Percentiles rank a stretch among this genome's conserved stretches.
These are phyloP conservation scores for Apus apus DNA, from an alignment of 2,113 vertebrate species.

Conservation along the genomic window DNA sequence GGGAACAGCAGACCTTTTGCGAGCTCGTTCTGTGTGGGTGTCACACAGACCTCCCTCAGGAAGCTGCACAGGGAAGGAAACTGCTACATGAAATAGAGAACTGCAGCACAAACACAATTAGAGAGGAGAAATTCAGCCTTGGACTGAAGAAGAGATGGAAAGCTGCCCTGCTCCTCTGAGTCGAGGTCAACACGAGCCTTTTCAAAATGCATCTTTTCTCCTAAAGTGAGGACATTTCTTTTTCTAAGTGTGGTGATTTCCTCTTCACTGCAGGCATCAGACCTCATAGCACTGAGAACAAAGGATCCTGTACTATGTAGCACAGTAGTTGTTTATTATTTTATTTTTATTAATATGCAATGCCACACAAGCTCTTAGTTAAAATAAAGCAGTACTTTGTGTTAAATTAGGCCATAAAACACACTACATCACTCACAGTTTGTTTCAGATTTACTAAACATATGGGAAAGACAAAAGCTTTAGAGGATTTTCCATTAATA, in stretches of 20 bases:
- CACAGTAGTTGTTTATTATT: conserved; percentile 14
- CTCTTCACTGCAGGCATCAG: background rate
- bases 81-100: background rate
- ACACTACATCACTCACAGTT: conserved; percentile 21
- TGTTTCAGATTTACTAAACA: conserved; percentile 58
- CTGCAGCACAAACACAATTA: background rate
- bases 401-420: conserved; percentile 50
- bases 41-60: background rate
- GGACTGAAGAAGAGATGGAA: background rate
- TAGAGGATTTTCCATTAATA: conserved; percentile 44
- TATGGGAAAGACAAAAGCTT: conserved; percentile 7
- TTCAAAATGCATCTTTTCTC: background rate
- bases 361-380: conserved; percentile 45
- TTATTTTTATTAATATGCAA: conserved; percentile 44
- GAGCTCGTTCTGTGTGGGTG: background rate
- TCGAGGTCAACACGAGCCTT: background rate
- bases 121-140: background rate
- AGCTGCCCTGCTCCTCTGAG: background rate
- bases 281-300: conserved; percentile 11
- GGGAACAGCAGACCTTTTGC: background rate
- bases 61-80: background rate
- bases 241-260: background rate
- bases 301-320: background rate
- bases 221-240: background rate
- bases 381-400: conserved; percentile 56